Percentiles rank a stretch among this genome's conserved stretches.
Conservation (phyloP, 2,797 vertebrate genomes). For the Staurois parvus region DNA sequence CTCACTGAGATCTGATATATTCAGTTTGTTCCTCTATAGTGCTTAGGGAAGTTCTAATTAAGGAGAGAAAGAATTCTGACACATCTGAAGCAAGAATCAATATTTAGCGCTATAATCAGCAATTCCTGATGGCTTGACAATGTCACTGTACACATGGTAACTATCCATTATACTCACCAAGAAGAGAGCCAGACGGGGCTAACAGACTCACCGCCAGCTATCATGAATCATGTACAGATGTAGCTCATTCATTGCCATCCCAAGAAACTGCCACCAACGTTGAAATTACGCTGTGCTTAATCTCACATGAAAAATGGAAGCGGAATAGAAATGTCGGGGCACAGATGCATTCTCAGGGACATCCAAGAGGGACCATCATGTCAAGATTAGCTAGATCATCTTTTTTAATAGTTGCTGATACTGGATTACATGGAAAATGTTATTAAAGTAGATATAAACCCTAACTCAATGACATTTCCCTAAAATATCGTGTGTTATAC, state of each 20-base stretch:
- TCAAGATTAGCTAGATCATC: neutral
- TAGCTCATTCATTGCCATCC: constrained; percentile 80
- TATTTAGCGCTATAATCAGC: constrained; percentile 99
- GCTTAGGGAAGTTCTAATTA: constrained; percentile 98
- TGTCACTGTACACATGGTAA: constrained; percentile 85
- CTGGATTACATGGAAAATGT: neutral
- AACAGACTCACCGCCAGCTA: constrained; percentile 80
- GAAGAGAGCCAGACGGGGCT: constrained; percentile 79
- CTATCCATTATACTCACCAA: constrained; percentile 88
- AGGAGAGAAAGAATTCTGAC: constrained; percentile 98
- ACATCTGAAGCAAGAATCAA: constrained; percentile 98
- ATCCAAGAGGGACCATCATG: neutral
- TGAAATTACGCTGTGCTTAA: constrained; percentile 53
- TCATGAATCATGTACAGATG: constrained; percentile 91
- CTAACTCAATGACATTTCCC: neutral
- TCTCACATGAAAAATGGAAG: constrained; percentile 2
- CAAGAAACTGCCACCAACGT: constrained; percentile 75
- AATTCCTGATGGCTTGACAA: constrained; percentile 92
- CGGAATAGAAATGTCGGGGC: neutral
- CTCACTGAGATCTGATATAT: constrained; percentile 91
- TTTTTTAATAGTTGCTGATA: neutral
- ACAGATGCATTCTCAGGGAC: neutral
- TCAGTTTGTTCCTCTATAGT: constrained; percentile 91
- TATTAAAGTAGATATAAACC: neutral
- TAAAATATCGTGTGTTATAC: too few species aligned